phyloP scores from a whole-genome alignment of 2,797 vertebrate species.

The Anguilla pacifica region DNA sequence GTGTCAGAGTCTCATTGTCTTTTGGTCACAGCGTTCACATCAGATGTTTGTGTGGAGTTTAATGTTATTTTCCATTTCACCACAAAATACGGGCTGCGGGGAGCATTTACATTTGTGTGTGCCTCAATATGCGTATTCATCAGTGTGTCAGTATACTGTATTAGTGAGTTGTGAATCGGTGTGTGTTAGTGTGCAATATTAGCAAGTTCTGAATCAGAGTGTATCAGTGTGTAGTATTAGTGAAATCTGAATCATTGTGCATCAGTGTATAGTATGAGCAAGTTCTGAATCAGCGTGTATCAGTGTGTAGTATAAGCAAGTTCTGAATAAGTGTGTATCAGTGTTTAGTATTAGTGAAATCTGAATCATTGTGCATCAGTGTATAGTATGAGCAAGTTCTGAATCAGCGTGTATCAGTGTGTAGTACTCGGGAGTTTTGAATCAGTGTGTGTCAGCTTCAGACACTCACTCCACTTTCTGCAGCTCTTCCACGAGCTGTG shows the following conservation, averaged over 20 bases:
- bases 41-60: background rate
- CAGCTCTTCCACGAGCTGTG: conserved; percentile 48
- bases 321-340: background rate
- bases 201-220: background rate
- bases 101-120: background rate
- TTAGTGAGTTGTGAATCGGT: background rate
- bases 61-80: background rate
- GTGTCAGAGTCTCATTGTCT: background rate
- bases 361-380: background rate
- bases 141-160: background rate
- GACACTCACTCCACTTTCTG: conserved; percentile 52
- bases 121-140: background rate
- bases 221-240: background rate
- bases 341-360: background rate
- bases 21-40: background rate
- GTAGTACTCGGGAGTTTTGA: background rate
- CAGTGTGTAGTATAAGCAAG: background rate
- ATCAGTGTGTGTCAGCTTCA: background rate
- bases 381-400: background rate
- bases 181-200: background rate
- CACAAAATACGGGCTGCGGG: background rate
- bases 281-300: background rate
- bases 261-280: no score
- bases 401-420: background rate
- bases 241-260: no score